Conservation (phyloP, 1,140 invertebrate genomes). For the Hypsibius dujardini region DNA sequence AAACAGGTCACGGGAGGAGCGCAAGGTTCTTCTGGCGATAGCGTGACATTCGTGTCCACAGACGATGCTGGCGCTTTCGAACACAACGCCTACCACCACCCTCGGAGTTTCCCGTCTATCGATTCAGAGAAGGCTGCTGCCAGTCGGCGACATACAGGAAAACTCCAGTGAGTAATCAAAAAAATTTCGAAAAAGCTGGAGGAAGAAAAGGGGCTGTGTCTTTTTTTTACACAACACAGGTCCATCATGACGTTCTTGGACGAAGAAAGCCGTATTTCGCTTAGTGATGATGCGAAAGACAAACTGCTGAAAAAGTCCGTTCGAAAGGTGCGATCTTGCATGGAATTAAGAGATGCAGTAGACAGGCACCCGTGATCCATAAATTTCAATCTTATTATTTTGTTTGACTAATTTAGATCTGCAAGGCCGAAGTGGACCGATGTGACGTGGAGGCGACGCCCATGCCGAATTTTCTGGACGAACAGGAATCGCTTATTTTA, state of each 20-base stretch:
- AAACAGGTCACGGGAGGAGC: too few species aligned
- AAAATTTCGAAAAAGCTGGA: not conserved
- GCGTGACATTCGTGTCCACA: too few species aligned
- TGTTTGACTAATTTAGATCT: too few species aligned
- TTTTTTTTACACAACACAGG: not conserved
- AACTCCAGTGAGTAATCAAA: not conserved
- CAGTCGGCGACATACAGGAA: not conserved
- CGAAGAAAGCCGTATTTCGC: not conserved
- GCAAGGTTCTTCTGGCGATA: too few species aligned
- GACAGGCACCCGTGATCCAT: not conserved
- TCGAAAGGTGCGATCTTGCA: not conserved
- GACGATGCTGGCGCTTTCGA: too few species aligned
- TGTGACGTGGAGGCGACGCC: too few species aligned
- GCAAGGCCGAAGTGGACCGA: too few species aligned
- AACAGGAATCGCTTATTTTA: not conserved
- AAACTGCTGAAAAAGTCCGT: not conserved
- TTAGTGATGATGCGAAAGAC: not conserved
- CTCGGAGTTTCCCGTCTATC: too few species aligned
- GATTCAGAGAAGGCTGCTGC: too few species aligned
- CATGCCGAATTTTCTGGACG: not conserved
- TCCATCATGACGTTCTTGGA: slow-evolving; percentile 5
- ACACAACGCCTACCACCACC: too few species aligned
- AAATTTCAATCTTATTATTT: not conserved
- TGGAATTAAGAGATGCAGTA: not conserved
- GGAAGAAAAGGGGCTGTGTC: not conserved